phyloP scores from a whole-genome alignment of 1,140 invertebrate genomes.

The Daktulosphaira vitifoliae region DNA sequence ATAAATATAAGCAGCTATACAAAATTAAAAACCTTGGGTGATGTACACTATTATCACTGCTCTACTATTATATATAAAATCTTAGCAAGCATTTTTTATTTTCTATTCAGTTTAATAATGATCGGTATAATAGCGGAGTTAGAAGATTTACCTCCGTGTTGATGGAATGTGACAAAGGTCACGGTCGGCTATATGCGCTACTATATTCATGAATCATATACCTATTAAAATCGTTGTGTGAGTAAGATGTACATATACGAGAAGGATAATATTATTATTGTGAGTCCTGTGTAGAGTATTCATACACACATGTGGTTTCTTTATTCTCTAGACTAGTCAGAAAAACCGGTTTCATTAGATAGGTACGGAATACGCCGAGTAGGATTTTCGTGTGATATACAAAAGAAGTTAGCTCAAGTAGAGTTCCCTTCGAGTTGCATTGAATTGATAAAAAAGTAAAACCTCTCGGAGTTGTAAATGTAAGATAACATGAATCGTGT shows the following conservation, averaged over 20 bases:
- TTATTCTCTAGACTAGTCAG: conserved; percentile 16
- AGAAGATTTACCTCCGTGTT: background rate
- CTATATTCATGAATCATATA: conserved; percentile 12
- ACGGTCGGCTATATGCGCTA: conserved; percentile 3
- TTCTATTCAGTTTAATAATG: no score
- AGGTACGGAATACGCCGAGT: background rate
- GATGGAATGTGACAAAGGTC: conserved; percentile 27
- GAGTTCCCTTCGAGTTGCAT: background rate
- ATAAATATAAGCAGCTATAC: no score
- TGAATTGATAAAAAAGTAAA: background rate
- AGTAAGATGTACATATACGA: background rate
- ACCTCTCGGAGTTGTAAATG: background rate
- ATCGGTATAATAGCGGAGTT: no score
- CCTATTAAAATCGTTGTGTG: background rate
- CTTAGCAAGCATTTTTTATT: no score
- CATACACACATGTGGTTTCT: conserved; percentile 11
- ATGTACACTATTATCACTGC: no score
- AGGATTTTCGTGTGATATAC: background rate
- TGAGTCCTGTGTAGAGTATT: background rate
- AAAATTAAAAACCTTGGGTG: no score
- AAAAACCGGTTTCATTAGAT: conserved; percentile 10
- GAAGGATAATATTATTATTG: conserved; percentile 14
- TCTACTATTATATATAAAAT: no score
- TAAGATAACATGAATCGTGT: no score
- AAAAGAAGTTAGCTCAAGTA: background rate